Base-by-base conservation (phyloP, 2,888 invertebrate species). In the Drosophila tripunctata region DNA sequence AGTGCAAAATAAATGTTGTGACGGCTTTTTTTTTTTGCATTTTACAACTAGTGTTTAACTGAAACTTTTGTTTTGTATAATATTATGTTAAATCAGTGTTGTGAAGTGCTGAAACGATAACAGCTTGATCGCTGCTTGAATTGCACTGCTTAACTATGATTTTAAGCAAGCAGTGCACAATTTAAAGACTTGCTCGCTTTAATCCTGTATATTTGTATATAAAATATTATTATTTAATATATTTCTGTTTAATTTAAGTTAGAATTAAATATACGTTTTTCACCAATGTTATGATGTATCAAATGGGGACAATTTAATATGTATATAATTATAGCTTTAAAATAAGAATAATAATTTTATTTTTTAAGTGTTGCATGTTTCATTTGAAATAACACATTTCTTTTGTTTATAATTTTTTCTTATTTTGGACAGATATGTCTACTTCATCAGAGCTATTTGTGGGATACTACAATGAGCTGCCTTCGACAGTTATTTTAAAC, bases 401-500 rank as follows among this genome's bases (percentile, higher is more conserved):
- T 12, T n/a, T 21, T 21, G 21, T 47, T 51, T 51, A 40, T 24
- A 30, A 44, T 31, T 38, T 33, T 50, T 33, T 55, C 57, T 73
- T 48, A 55, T 75, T 56, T 63, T 54, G 38, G 45, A 41, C 36
- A 78, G 78, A 68, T 83, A n/a, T 47, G 21, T 47, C 83, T 45
- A 47, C 76, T 43, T 36, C 72, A 45, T 44, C 72, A 66, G 66
- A 66, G 38, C 54, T 54, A 30, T 52, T 54, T 62, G 50, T 62
- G 48, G 73, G 62, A 35, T 58, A 52, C 75, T 40, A 44, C 77
- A 65, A 58, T 27, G 38, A 35, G 44, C 51, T 60, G 12, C 72
- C 65, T 12, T 43, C 73, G 40, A 31, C 19, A 8, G 45, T 72
- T 51, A 31, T 60, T 35, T 14, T 52, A 27, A 55, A 41, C 48